phyloP scores from a whole-genome alignment of 2,797 vertebrate genomes.

The Podarcis lilfordi region DNA sequence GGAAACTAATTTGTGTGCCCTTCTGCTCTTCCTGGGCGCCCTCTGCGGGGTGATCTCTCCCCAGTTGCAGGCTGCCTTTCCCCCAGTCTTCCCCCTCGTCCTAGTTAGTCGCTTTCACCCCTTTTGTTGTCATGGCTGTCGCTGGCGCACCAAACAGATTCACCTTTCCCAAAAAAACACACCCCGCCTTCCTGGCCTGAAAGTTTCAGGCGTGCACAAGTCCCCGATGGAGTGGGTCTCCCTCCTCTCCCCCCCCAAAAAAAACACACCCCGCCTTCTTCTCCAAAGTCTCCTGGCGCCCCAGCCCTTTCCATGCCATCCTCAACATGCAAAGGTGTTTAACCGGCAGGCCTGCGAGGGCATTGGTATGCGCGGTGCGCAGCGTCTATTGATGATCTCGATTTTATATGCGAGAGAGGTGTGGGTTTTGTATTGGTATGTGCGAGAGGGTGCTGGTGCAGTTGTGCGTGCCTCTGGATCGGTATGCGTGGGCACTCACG shows the following conservation, averaged over 20 bases:
- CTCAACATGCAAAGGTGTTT: background rate
- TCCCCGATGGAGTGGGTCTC: accelerated
- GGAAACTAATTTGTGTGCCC: background rate
- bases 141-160: accelerated
- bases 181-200: background rate
- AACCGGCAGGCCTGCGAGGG: background rate
- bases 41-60: no score
- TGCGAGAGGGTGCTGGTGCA: constrained; percentile 43
- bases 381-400: constrained; percentile 44
- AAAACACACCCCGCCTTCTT: background rate
- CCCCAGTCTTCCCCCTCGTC: background rate
- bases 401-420: constrained; percentile 51
- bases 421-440: constrained; percentile 49
- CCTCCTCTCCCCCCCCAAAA: background rate
- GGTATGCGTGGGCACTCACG: constrained; percentile 42
- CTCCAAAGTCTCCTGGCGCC: background rate
- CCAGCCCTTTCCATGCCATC: background rate
- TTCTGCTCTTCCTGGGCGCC: background rate
- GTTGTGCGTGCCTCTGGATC: constrained; percentile 41
- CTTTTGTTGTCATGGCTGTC: background rate
- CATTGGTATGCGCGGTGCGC: constrained; percentile 36
- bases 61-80: no score
- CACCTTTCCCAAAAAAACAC: background rate
- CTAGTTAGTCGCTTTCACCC: no score
- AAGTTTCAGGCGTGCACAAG: background rate